Conservation (phyloP, 2,888 invertebrate species). For the Perizoma flavofasciatum region DNA sequence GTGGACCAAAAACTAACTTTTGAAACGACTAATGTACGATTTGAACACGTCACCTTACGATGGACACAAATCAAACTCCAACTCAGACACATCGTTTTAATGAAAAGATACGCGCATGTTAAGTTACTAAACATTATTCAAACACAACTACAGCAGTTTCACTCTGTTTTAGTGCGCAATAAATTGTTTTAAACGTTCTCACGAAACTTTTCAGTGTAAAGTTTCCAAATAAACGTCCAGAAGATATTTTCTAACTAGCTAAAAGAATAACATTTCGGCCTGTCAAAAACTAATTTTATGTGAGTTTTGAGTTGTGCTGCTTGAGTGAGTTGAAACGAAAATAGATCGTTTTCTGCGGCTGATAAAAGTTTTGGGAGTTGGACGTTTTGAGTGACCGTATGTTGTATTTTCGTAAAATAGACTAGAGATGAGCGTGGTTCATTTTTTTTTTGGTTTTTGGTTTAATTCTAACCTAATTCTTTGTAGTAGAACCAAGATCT, state of each 20-base stretch:
- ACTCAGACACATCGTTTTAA: conserved; percentile 48
- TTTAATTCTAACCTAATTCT: no score
- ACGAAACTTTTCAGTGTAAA: conserved; percentile 73
- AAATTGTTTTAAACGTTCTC: conserved; percentile 59
- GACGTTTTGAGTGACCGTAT: conserved; percentile 21
- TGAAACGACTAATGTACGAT: no score
- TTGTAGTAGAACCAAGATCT: no score
- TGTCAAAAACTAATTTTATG: conserved; percentile 58
- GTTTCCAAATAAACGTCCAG: conserved; percentile 63
- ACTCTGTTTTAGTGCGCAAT: conserved; percentile 65
- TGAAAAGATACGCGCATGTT: conserved; percentile 70
- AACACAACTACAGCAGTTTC: conserved; percentile 39
- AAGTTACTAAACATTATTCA: conserved; percentile 52
- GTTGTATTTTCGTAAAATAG: conserved; percentile 8
- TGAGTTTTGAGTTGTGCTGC: conserved; percentile 48
- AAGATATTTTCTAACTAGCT: conserved; percentile 62
- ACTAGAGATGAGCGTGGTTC: not conserved
- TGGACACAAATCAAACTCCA: conserved; percentile 3
- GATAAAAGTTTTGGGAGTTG: conserved; percentile 31
- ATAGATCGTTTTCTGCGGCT: conserved; percentile 40
- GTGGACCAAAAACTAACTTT: no score
- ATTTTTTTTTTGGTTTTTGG: no score
- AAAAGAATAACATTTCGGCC: conserved; percentile 67
- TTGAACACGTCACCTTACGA: no score
- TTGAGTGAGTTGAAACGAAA: conserved; percentile 42